A percentile compares a stretch with the other conserved stretches of the same genome.
These are phyloP conservation scores for Coregonus suidteri DNA, from an alignment of 2,797 vertebrate genomes.

Conservation along the genomic window DNA sequence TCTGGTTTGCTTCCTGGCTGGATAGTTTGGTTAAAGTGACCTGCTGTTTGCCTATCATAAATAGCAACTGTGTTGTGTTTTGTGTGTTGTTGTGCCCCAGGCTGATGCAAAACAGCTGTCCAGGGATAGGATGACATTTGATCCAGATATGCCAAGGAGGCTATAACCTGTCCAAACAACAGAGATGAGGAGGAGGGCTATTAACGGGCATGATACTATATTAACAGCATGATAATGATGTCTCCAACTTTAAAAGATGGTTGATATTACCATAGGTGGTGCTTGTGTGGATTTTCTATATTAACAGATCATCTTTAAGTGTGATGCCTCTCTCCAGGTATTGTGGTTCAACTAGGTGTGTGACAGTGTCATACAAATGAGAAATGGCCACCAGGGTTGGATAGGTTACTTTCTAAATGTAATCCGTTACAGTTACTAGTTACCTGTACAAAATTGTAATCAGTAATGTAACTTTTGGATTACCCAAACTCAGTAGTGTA, in stretches of 20 bases:
- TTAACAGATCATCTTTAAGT: too few relatives aligned
- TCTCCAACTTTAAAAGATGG: neutral
- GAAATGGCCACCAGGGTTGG: too few relatives aligned
- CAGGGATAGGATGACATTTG: constrained; percentile 11
- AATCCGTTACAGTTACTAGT: too few relatives aligned
- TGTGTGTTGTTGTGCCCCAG: neutral
- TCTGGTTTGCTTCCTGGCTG: neutral
- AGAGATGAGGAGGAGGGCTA: neutral
- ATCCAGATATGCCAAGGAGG: neutral
- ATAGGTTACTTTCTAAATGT: too few relatives aligned
- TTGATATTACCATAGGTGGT: neutral
- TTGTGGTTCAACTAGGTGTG: too few relatives aligned
- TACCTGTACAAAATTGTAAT: neutral
- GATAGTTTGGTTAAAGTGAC: neutral
- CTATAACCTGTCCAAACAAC: neutral
- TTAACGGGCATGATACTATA: neutral
- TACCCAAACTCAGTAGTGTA: too few relatives aligned
- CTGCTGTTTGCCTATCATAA: constrained; percentile 4
- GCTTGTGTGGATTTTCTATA: neutral
- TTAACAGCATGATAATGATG: neutral
- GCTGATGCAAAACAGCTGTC: neutral
- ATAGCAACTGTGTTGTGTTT: constrained; percentile 1
- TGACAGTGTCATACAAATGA: too few relatives aligned
- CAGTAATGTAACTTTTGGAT: too few relatives aligned
- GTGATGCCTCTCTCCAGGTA: too few relatives aligned